Evolutionary conservation across 2,113 vertebrate genomes (phyloP), one percentile per base, ranked within the genome.

Genomic region (Malurus elegans): DNA sequence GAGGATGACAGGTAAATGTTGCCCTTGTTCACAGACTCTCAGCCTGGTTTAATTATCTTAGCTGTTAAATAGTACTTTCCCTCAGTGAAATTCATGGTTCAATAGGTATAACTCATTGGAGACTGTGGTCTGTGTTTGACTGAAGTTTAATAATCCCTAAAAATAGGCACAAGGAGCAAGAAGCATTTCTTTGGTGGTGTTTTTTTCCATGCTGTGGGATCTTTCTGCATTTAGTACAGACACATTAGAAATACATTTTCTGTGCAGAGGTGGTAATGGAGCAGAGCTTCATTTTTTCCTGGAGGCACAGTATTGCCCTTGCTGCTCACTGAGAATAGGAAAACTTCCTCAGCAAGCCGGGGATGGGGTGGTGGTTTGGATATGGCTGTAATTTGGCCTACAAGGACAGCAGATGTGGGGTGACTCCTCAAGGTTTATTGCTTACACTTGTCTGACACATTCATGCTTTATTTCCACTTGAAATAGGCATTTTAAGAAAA

Each of bases 1-100:
- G 48, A 86, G 79, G 31, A 70, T 25, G 17, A 26, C 42, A 88
- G 42, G 34, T 86, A 66, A 78, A 44, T 65, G 42, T 45, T 90
- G 65, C 31, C 64, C 38, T 95, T 95, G 88, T 82, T 92, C 92
- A 64, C 38, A 79, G 51, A 31, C 53, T 75, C 16, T 23, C 60
- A 42, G 29, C 17, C 56, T 94, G 73, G 21, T 71, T 85, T 75
- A 88, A 83, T 73, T 64, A 44, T 75, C 58, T 44, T 7, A 62
- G 21, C 64, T 47, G n/a, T 73, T 88, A 78, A 92, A 94, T 81
- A 93, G 84, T 36, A 47, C 15, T 72, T 81, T 25, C 42, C 73
- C 69, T 92, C 75, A 44, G 14, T 42, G 57, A 78, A 82, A 87
- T 57, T 72, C 53, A 16, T 53, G 38, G 50, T 40, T 89, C 62